These are phyloP conservation scores for Oceanodroma tethys DNA, from an alignment of 2,113 vertebrate genomes.

Conservation along the genomic window DNA sequence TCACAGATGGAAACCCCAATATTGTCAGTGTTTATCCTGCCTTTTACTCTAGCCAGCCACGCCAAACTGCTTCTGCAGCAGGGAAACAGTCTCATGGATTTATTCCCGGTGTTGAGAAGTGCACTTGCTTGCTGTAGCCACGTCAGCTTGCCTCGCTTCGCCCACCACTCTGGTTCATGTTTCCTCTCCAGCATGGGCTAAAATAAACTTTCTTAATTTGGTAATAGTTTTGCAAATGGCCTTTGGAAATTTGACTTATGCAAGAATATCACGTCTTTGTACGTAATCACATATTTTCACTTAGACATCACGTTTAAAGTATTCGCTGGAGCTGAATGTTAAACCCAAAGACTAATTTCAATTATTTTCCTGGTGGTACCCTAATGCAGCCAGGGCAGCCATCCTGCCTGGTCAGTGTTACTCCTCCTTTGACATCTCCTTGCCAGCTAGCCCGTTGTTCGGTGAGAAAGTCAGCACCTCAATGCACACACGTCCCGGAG, in stretches of 20 bases:
- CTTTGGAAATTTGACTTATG: background rate
- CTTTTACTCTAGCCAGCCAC: background rate
- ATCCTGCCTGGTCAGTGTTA: background rate
- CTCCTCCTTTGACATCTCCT: background rate
- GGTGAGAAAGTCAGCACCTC: background rate
- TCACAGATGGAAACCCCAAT: accelerated
- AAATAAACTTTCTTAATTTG: background rate
- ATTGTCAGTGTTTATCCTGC: background rate
- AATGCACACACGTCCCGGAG: background rate
- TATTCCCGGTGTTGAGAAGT: background rate
- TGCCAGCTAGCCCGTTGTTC: background rate
- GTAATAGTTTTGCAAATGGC: background rate
- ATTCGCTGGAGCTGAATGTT: background rate
- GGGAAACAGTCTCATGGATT: background rate
- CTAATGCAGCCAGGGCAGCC: conserved; percentile 25
- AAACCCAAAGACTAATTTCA: background rate
- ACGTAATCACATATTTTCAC: background rate
- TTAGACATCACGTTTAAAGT: background rate
- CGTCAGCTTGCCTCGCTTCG: accelerated
- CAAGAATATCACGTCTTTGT: conserved; percentile 6
- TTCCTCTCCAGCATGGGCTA: background rate
- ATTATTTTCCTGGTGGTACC: conserved; percentile 16
- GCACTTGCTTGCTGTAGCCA: background rate
- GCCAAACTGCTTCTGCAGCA: background rate
- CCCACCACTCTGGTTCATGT: background rate